Conservation (phyloP, 2,113 vertebrate genomes). For the Tinamus guttatus region DNA sequence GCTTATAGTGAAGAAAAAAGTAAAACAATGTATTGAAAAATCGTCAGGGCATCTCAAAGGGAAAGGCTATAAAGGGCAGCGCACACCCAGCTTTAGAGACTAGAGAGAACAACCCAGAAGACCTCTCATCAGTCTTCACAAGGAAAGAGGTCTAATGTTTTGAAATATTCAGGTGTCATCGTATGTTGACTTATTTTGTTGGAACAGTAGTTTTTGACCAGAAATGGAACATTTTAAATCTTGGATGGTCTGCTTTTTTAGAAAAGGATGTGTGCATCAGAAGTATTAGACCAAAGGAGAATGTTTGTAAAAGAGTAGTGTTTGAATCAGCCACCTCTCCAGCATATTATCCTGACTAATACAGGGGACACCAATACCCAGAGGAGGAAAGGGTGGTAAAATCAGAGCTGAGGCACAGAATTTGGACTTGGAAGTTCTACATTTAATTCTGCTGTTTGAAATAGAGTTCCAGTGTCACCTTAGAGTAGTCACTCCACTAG, state of each 20-base stretch:
- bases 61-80: background rate
- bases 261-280: background rate
- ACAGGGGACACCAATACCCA: background rate
- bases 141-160: background rate
- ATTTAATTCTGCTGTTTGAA: background rate
- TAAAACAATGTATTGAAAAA: background rate
- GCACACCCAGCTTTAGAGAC: background rate
- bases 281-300: background rate
- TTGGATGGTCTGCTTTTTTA: background rate
- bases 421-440: background rate
- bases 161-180: background rate
- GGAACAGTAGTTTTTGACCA: background rate
- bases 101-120: rapidly evolving
- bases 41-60: background rate
- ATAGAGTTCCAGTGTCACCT: rapidly evolving
- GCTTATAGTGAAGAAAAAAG: background rate
- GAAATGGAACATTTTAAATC: background rate
- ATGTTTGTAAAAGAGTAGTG: background rate
- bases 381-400: rapidly evolving
- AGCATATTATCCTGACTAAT: background rate
- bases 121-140: background rate
- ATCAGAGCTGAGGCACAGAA: background rate
- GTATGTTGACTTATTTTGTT: background rate
- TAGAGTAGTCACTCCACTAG: background rate
- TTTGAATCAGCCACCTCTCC: background rate